A percentile compares a stretch with the other conserved stretches of the same genome.
phyloP scores from a whole-genome alignment of 2,797 vertebrate genomes.

The Rhinella marina region DNA sequence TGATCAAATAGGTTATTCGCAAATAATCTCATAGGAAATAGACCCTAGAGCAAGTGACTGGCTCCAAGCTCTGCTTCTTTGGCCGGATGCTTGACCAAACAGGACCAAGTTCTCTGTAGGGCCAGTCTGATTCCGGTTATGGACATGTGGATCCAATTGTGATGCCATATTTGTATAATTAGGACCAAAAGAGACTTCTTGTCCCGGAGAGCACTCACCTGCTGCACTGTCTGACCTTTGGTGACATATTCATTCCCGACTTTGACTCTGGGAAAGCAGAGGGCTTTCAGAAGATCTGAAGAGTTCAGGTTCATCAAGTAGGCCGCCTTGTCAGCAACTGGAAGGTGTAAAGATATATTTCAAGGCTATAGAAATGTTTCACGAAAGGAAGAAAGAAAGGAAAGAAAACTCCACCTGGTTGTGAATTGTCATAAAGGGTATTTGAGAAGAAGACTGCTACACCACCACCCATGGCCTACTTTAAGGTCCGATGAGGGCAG shows the following conservation, averaged over 20 bases:
- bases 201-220: constrained; percentile 70
- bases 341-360: not conserved
- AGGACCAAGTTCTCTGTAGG: not conserved
- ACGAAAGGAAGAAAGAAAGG: no score
- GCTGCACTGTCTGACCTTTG: constrained; percentile 86
- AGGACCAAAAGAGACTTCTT: not conserved
- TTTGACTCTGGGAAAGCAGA: constrained; percentile 86
- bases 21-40: no score
- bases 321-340: constrained; percentile 83
- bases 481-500: not conserved
- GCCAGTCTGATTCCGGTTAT: not conserved
- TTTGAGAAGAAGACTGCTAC: not conserved
- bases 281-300: constrained; percentile 81
- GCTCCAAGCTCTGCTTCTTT: no score
- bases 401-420: not conserved
- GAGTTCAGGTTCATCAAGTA: constrained; percentile 85
- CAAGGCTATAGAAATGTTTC: not conserved
- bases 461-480: not conserved
- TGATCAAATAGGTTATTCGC: no score
- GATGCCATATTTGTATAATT: no score
- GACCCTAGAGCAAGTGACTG: no score
- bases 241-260: constrained; percentile 87
- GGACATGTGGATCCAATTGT: not conserved
- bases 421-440: not conserved
- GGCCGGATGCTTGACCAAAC: not conserved